Evolutionary conservation across 2,113 vertebrate species (phyloP).

Genomic region (Thryonomys swinderianus): DNA sequence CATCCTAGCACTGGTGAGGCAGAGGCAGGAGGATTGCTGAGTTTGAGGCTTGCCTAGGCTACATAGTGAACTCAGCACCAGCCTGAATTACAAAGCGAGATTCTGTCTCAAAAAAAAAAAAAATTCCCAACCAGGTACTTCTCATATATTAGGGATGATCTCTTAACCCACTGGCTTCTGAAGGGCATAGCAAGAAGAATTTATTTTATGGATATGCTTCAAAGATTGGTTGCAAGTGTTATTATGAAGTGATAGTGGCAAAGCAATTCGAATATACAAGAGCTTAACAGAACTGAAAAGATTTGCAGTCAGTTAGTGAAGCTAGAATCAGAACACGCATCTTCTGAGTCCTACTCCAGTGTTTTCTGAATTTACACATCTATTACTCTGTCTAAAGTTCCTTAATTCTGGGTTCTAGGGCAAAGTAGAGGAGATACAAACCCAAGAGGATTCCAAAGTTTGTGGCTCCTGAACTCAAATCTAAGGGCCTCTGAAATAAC

Average conservation of each 20-base stretch:
- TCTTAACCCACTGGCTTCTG: background rate
- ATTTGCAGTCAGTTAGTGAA: constrained; percentile 6
- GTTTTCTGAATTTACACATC: background rate
- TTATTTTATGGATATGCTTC: background rate
- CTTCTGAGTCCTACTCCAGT: background rate
- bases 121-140: background rate
- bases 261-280: background rate
- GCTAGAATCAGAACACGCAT: background rate
- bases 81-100: too few relatives aligned
- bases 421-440: background rate
- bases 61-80: too few relatives aligned
- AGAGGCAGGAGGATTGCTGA: too few relatives aligned
- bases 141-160: background rate
- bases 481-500: background rate
- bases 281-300: background rate
- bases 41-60: too few relatives aligned
- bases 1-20: too few relatives aligned
- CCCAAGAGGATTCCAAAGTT: background rate
- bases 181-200: background rate
- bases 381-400: background rate
- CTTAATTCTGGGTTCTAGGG: background rate
- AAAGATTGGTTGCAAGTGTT: constrained; percentile 27
- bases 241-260: background rate
- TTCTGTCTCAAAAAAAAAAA: too few relatives aligned
- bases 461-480: background rate